Conservation (phyloP, 2,888 invertebrate genomes). For the Glaucopsyche alexis region DNA sequence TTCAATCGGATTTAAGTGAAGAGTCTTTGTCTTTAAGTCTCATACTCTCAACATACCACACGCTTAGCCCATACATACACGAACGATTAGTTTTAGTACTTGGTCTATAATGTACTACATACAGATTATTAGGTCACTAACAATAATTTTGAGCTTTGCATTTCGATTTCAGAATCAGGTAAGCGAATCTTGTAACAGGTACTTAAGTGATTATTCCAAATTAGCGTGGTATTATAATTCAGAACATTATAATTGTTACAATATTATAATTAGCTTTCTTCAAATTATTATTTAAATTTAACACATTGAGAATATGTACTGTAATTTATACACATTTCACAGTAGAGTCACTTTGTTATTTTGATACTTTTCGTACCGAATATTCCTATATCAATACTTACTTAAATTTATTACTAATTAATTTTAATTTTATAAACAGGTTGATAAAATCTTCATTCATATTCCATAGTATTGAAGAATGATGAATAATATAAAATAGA, state of each 20-base stretch:
- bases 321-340: background rate
- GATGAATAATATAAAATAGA: too few species aligned
- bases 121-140: background rate
- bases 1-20: too few species aligned
- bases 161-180: conserved; percentile 14
- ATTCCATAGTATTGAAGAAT: too few species aligned
- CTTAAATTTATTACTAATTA: too few species aligned
- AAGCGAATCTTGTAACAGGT: conserved; percentile 10
- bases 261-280: conserved; percentile 13
- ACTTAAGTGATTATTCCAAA: background rate
- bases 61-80: too few species aligned
- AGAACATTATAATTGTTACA: background rate
- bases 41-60: too few species aligned
- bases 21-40: too few species aligned
- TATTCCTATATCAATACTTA: too few species aligned
- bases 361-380: background rate
- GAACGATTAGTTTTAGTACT: too few species aligned
- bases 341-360: background rate
- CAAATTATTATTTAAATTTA: background rate
- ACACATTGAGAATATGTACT: background rate
- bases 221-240: background rate
- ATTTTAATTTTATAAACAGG: too few species aligned
- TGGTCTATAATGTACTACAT: background rate
- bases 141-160: background rate
- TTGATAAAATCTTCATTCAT: too few species aligned